phyloP scores from a whole-genome alignment of 2,797 vertebrate genomes.

The Fistularia tabacaria region DNA sequence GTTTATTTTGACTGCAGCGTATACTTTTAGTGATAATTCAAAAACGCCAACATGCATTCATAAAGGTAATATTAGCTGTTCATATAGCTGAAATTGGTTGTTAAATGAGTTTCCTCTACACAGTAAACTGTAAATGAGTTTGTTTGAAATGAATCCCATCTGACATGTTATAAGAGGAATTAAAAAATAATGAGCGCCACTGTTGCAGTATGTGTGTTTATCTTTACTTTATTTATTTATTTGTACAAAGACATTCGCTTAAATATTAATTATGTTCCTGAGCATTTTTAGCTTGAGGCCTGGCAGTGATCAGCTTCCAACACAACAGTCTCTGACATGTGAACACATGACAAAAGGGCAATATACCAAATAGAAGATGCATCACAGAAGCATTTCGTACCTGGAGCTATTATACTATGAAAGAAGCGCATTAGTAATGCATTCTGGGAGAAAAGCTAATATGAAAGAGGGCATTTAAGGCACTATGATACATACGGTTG shows the following conservation, averaged over 20 bases:
- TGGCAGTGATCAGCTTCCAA: slow-evolving; percentile 51
- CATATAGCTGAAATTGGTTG: background rate
- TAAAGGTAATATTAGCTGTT: too few species aligned
- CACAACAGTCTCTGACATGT: slow-evolving; percentile 47
- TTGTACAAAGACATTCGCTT: slow-evolving; percentile 54
- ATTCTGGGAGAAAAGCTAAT: slow-evolving; percentile 16
- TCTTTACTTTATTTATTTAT: slow-evolving; percentile 38
- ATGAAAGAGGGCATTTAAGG: slow-evolving; percentile 51
- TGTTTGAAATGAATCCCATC: too few species aligned
- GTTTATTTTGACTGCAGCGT: too few species aligned
- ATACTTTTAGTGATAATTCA: too few species aligned
- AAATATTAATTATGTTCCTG: slow-evolving; percentile 65
- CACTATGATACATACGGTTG: slow-evolving; percentile 44
- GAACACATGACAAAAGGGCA: slow-evolving; percentile 26
- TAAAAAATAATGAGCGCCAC: slow-evolving; percentile 11
- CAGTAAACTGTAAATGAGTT: too few species aligned
- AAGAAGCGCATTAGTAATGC: slow-evolving; percentile 17
- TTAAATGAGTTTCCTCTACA: background rate
- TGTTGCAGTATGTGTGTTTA: slow-evolving; percentile 40
- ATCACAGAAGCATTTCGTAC: slow-evolving; percentile 21
- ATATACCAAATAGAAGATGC: slow-evolving; percentile 32
- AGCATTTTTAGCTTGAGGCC: slow-evolving; percentile 79
- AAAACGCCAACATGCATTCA: too few species aligned
- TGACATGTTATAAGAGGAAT: too few species aligned
- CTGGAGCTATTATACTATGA: slow-evolving; percentile 9